Conservation (phyloP, 2,888 invertebrate genomes). For the Rotaria macrura region DNA sequence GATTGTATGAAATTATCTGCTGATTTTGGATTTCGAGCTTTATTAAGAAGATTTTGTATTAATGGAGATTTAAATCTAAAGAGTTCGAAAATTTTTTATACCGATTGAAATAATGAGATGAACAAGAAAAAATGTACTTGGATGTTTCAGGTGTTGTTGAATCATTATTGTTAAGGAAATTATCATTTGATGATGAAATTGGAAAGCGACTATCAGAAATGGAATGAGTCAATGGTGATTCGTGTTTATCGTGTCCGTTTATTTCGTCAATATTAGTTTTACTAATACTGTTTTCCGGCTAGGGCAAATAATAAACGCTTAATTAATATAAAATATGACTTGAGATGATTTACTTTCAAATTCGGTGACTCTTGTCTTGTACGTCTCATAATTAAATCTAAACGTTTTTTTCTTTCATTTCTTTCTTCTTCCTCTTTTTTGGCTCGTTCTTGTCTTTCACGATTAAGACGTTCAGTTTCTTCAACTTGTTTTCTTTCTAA, state of each 20-base stretch:
- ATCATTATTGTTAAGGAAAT: neutral
- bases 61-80: conserved; percentile 18
- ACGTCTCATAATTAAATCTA: conserved; percentile 18
- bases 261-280: neutral
- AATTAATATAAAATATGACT: neutral
- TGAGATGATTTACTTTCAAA: neutral
- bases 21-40: neutral
- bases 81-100: neutral
- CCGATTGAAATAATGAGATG: neutral
- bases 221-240: neutral
- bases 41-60: neutral
- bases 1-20: neutral
- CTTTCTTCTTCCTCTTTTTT: conserved; percentile 6
- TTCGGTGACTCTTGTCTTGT: neutral
- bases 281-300: neutral
- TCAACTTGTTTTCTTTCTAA: neutral
- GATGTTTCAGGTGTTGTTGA: neutral
- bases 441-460: neutral
- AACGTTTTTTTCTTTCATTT: conserved; percentile 2
- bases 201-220: conserved; percentile 5
- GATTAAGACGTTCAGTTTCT: conserved; percentile 6
- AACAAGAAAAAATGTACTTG: neutral
- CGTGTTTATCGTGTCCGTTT: neutral
- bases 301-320: neutral
- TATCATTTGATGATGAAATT: neutral